These are phyloP conservation scores for Melanaphis sacchari DNA, from an alignment of 1,140 invertebrate genomes.

Conservation along the genomic window DNA sequence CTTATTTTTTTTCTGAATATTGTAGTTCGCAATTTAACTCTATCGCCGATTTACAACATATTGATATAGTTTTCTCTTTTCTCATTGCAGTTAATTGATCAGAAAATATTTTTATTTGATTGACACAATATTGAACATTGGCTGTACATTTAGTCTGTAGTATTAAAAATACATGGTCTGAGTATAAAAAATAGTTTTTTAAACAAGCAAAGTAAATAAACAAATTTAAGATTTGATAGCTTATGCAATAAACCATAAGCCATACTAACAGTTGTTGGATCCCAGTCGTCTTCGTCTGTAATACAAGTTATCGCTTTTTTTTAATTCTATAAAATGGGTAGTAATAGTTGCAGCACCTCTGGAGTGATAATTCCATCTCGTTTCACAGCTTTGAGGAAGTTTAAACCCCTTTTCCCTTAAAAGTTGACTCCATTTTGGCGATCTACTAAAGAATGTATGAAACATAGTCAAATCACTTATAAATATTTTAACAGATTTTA, in stretches of 20 bases:
- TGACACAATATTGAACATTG: not conserved
- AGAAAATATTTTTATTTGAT: conserved; percentile 17
- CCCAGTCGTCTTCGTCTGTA: not conserved
- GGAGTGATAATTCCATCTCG: not conserved
- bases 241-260: not conserved
- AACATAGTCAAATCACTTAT: conserved; percentile 52
- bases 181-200: not conserved
- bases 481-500: conserved; percentile 58
- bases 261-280: not conserved
- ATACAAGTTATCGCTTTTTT: conserved; percentile 23
- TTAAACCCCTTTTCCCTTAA: conserved; percentile 7
- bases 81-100: not conserved
- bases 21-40: not conserved
- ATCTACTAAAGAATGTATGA: conserved; percentile 59
- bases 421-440: conserved; percentile 32
- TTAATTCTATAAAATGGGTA: not conserved
- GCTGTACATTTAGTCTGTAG: conserved; percentile 4
- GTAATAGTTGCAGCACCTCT: not conserved
- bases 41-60: not conserved
- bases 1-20: not conserved
- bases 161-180: conserved; percentile 12
- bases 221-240: not conserved
- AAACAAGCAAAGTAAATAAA: conserved; percentile 17
- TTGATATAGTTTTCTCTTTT: not conserved
- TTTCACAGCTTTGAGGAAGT: not conserved